Evolutionary conservation across 2,888 invertebrate species (phyloP).

Genomic region (Stramonita haemastoma): DNA sequence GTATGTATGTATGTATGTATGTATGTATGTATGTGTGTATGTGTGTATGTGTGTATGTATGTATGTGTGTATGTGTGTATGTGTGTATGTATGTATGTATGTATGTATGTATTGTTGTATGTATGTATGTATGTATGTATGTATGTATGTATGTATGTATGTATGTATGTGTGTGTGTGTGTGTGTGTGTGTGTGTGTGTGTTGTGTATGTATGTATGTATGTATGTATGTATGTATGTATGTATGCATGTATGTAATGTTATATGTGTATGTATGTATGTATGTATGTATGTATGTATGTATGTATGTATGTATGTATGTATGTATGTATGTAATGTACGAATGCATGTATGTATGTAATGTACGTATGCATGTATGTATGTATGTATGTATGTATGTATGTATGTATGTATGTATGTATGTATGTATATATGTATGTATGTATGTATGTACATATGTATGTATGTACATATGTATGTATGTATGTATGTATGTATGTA

Average conservation of each 20-base stretch:
- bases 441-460: neutral
- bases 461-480: neutral
- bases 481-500: no score
- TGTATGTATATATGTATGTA: neutral
- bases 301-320: neutral
- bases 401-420: neutral
- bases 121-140: conserved; percentile 7
- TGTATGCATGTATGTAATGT: neutral
- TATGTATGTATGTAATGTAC: no score
- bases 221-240: neutral
- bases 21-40: no score
- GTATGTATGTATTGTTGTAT: no score
- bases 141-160: neutral
- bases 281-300: no score
- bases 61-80: neutral
- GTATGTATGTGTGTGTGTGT: conserved; percentile 14
- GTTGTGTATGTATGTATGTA: no score
- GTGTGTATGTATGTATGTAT: no score
- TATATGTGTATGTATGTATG: neutral
- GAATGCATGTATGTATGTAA: no score
- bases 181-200: neutral
- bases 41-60: neutral
- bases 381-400: neutral
- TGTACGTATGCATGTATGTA: neutral
- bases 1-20: no score